These are phyloP conservation scores for Lasioglossum malachurum DNA, from an alignment of 2,888 invertebrate genomes.

Conservation along the genomic window DNA sequence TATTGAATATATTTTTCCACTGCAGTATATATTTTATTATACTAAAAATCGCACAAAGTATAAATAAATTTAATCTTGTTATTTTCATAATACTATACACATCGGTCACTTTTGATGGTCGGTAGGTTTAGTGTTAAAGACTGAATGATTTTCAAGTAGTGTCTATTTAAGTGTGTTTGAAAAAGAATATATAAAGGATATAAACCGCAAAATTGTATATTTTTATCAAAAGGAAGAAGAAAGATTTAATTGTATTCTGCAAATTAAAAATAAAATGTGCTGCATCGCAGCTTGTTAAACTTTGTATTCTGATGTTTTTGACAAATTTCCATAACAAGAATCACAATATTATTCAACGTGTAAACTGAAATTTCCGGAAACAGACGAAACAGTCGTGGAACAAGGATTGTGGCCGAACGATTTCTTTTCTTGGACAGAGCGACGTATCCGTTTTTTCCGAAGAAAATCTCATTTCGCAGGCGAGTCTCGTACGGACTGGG, in stretches of 20 bases:
- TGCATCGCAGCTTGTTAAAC: background rate
- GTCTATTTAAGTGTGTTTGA: too few species aligned
- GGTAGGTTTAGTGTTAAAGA: too few species aligned
- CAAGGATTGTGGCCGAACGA: conserved; percentile 19
- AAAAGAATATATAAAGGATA: too few species aligned
- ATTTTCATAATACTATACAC: too few species aligned
- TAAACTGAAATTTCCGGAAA: background rate
- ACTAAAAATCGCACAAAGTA: too few species aligned
- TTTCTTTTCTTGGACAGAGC: conserved; percentile 8
- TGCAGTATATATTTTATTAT: too few species aligned
- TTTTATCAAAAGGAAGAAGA: background rate
- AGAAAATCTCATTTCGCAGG: conserved; percentile 81
- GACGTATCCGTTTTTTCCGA: conserved; percentile 27
- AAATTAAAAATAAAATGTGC: background rate
- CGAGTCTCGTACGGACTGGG: conserved; percentile 79
- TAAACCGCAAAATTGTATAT: too few species aligned
- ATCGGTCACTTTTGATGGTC: too few species aligned
- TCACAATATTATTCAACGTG: background rate
- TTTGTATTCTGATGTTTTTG: background rate
- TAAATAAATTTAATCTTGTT: too few species aligned
- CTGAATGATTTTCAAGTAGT: too few species aligned
- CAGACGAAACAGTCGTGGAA: background rate
- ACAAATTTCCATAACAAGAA: background rate
- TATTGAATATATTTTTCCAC: too few species aligned
- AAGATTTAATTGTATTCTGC: background rate